Evolutionary conservation across 2,888 invertebrate species (phyloP), one percentile per base, ranked within the genome.

Genomic region (Ditula angustiorana): DNA sequence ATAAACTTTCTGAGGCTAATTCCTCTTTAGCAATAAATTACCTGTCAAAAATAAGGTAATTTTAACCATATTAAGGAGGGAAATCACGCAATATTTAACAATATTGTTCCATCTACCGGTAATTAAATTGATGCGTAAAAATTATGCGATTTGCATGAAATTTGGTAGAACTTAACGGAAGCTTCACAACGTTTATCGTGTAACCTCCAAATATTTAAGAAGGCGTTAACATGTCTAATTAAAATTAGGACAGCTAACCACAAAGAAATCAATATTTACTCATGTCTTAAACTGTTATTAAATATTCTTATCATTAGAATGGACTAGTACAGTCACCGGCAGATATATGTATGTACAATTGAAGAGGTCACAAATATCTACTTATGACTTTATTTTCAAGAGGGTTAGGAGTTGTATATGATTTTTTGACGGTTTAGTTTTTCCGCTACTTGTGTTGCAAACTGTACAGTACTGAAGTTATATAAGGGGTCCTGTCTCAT

Each of bases 131-230:
- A 37, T 5, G 13, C 13, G 5, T 7, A 13, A 37, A 2, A 33
- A 33, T 37, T 13, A 37, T 16, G 7, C 13, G 1, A 1, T 13
- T 35, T n/a, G 1, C 13, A 13, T n/a, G n/a, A n/a, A n/a, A n/a
- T n/a, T n/a, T n/a, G n/a, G n/a, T 21, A 44, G 19, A 26, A n/a
- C n/a, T 24, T 8, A 13, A n/a, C 24, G 24, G 47, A 24, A 16
- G 10, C 16, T 28, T 28, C 8, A 16, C 41, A 8, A 16, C 19
- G 16, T 41, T 41, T 8, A 13, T 41, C 10, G 16, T 28, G 16
- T 19, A 49, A 47, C 47, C 26, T 49, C 13, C 28, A 28, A 28
- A 49, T 28, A 16, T 49, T 28, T 49, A 49, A 16, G 26, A 28
- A 16, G 49, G 26, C 16, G 16, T 26, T 49, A 28, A 49, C 0